Conservation (phyloP, 2,888 invertebrate genomes). For the Amaurobius ferox region DNA sequence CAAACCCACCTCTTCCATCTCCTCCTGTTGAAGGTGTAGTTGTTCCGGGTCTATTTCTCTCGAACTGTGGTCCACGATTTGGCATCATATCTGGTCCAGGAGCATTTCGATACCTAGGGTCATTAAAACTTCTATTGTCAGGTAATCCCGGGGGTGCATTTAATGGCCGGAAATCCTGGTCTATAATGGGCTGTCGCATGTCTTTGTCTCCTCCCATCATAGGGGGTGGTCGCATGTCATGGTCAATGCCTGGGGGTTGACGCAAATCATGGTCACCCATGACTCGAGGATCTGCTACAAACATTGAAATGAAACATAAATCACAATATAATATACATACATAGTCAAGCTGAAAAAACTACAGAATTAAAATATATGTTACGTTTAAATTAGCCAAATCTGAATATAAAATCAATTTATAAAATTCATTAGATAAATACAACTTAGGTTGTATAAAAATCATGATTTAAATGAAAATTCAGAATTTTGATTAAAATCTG, state of each 20-base stretch:
- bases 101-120: constrained; percentile 39
- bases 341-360: no score
- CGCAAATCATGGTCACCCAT: constrained; percentile 68
- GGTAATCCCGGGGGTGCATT: constrained; percentile 78
- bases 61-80: constrained; percentile 12
- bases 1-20: not conserved
- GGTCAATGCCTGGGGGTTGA: constrained; percentile 62
- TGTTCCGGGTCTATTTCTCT: constrained; percentile 11
- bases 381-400: no score
- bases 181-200: constrained; percentile 73
- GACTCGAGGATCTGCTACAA: constrained; percentile 30
- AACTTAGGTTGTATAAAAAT: no score
- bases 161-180: constrained; percentile 66
- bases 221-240: constrained; percentile 77
- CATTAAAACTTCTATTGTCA: constrained; percentile 59
- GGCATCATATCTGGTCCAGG: not conserved
- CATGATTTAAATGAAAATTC: no score
- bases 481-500: no score
- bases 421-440: no score
- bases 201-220: constrained; percentile 72
- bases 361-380: no score
- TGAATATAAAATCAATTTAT: no score
- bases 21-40: not conserved
- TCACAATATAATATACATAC: no score
- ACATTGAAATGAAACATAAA: no score